Evolutionary conservation across 2,888 invertebrate species (phyloP).

Genomic region (Polydesmus complanatus): DNA sequence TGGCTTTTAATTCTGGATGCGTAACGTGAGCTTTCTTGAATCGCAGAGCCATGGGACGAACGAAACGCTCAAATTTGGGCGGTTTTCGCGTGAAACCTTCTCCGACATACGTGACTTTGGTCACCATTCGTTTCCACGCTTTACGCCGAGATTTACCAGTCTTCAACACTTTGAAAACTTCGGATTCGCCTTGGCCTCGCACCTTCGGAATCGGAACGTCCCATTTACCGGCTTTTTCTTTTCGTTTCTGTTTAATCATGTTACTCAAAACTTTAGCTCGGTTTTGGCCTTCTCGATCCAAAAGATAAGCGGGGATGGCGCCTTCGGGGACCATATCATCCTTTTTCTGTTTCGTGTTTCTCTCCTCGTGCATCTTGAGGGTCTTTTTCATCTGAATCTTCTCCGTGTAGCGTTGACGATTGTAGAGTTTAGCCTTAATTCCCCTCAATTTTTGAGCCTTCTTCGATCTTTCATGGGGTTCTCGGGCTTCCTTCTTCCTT

Average conservation of each 20-base stretch:
- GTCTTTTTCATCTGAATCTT: constrained; percentile 99
- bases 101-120: constrained; percentile 94
- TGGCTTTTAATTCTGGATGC: constrained; percentile 96
- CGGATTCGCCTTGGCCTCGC: constrained; percentile 85
- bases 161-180: constrained; percentile 85
- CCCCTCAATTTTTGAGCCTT: constrained; percentile 85
- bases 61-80: constrained; percentile 96
- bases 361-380: constrained; percentile 93
- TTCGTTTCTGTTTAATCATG: constrained; percentile 98
- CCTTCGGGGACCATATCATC: constrained; percentile 69
- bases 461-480: constrained; percentile 78
- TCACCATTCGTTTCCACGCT: constrained; percentile 99
- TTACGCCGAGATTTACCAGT: constrained; percentile 86
- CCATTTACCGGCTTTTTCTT: constrained; percentile 99
- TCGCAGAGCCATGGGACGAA: constrained; percentile 89
- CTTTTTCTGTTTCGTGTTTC: constrained; percentile 70
- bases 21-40: constrained; percentile 98
- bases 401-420: constrained; percentile 90
- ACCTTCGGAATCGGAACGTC: constrained; percentile 99
- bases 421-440: constrained; percentile 92
- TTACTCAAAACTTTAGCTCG: constrained; percentile 92
- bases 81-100: constrained; percentile 98
- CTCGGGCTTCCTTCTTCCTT: constrained; percentile 87
- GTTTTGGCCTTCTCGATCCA: constrained; percentile 89
- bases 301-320: constrained; percentile 86